These are phyloP conservation scores for Dicentrarchus labrax DNA, from an alignment of 2,113 vertebrate genomes.

Conservation along the genomic window DNA sequence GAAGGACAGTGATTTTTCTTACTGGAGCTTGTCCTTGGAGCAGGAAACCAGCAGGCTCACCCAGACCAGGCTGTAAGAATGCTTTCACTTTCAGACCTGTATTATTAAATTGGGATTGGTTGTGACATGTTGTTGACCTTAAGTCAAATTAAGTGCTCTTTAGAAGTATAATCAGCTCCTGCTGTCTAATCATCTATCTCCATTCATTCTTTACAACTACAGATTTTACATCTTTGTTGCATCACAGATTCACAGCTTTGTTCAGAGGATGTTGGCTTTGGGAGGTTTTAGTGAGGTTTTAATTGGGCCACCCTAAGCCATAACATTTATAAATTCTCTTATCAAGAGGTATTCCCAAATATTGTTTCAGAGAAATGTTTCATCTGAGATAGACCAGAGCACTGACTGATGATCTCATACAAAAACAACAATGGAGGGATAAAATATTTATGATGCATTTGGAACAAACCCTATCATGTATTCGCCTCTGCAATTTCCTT, in stretches of 20 bases:
- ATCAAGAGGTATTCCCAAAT: constrained; percentile 13
- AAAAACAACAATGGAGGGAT: constrained; percentile 37
- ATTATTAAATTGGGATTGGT: constrained; percentile 17
- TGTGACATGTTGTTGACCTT: constrained; percentile 10
- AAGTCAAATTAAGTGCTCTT: not conserved
- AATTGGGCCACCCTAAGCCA: not conserved
- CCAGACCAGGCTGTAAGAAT: constrained; percentile 6
- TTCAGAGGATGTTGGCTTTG: constrained; percentile 2
- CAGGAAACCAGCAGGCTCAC: constrained; percentile 12
- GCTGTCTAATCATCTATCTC: constrained; percentile 3
- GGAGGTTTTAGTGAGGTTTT: not conserved
- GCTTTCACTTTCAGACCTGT: constrained; percentile 15
- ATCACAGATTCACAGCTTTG: constrained; percentile 36
- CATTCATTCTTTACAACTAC: constrained; percentile 4
- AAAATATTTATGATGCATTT: constrained; percentile 76
- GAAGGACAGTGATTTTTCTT: constrained; percentile 59
- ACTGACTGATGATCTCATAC: constrained; percentile 52
- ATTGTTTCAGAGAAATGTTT: constrained; percentile 18
- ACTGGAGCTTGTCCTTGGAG: constrained; percentile 53
- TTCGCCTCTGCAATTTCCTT: constrained; percentile 69
- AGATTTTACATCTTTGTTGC: constrained; percentile 36
- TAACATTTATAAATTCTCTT: constrained; percentile 16
- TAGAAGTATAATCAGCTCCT: not conserved
- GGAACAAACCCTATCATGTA: constrained; percentile 67
- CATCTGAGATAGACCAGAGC: constrained; percentile 24